Evolutionary conservation across 2,113 vertebrate species (phyloP).

Genomic region (Naja naja): DNA sequence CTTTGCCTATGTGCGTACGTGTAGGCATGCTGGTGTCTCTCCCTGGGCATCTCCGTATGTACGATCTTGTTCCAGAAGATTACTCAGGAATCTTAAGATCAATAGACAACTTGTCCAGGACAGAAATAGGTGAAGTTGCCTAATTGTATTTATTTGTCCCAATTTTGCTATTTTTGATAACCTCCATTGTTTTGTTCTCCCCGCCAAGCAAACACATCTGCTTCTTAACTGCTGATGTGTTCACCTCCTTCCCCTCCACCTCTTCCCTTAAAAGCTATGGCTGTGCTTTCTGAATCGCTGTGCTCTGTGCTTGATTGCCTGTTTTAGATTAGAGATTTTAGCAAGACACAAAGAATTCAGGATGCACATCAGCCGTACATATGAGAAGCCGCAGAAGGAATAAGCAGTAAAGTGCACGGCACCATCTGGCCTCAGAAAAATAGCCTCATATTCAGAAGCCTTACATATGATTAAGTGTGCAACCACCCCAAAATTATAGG

Average conservation of each 20-base stretch:
- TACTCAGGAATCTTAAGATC: constrained; percentile 54
- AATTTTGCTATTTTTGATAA: constrained; percentile 59
- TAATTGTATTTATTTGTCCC: constrained; percentile 25
- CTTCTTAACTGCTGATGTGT: constrained; percentile 59
- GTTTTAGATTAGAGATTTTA: constrained; percentile 80
- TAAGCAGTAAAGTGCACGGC: constrained; percentile 88
- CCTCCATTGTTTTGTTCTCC: constrained; percentile 20
- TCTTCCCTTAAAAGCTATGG: constrained; percentile 70
- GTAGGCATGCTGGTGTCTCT: not conserved
- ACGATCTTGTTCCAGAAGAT: not conserved
- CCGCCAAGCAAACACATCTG: constrained; percentile 57
- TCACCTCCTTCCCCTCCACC: not conserved
- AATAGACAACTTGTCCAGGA: constrained; percentile 50
- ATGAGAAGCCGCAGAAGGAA: constrained; percentile 89
- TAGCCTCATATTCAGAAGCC: constrained; percentile 85
- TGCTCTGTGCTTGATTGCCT: constrained; percentile 76
- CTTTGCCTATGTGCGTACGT: not conserved
- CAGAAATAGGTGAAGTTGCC: fast-evolving
- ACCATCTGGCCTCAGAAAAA: constrained; percentile 83
- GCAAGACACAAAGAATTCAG: constrained; percentile 79
- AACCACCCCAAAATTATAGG: constrained; percentile 73
- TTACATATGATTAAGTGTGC: constrained; percentile 87
- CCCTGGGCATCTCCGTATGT: not conserved
- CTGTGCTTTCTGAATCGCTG: constrained; percentile 73
- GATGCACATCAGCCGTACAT: constrained; percentile 75